Evolutionary conservation across 2,113 vertebrate species (phyloP), one percentile per base, ranked within the genome.

Genomic region (Euleptes europaea): DNA sequence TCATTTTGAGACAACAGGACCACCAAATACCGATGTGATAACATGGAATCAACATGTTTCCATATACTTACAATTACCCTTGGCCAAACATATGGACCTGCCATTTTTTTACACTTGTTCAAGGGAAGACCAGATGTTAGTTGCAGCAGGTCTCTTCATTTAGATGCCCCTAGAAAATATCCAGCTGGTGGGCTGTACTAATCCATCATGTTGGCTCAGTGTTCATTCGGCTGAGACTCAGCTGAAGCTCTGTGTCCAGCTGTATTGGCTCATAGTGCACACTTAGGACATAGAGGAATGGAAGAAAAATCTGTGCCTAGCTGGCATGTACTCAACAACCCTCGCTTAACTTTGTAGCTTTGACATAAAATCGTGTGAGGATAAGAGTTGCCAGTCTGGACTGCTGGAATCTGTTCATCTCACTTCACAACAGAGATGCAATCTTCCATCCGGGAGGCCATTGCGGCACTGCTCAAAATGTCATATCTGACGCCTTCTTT

Each of bases 401-500:
- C 57, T 74, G 69, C 13, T 80, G 84, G 84, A 86, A 86, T 74
- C 78, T 80, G 78, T 33, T 80, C 7, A 1, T 70, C 42, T 80
- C 44, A 9, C 84, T 80, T 73, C 78, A 73, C 26, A 28, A 40
- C 63, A 77, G 57, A 80, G 84, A 73, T 38, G 51, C 26, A 38
- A 38, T 15, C 44, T 74, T 80, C 35, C 69, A 47, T 80, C 54
- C 49, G 2, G 33, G 69, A 71, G 42, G n/a, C 78, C 26, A 63
- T 85, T 40, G 10, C 5, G 31, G 69, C 33, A 31, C 40, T 49
- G 69, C 77, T 86, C 69, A 73, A 85, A 86, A 86, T 86, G 70
- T 80, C 84, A 80, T 54, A 80, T 82, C 85, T 76, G 70, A 76
- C 51, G 78, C 79, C 78, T 63, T 31, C 78, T 38, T 67, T 82